These are phyloP conservation scores for Acanthosepion esculentum DNA, from an alignment of 2,888 invertebrate species.

Conservation along the genomic window DNA sequence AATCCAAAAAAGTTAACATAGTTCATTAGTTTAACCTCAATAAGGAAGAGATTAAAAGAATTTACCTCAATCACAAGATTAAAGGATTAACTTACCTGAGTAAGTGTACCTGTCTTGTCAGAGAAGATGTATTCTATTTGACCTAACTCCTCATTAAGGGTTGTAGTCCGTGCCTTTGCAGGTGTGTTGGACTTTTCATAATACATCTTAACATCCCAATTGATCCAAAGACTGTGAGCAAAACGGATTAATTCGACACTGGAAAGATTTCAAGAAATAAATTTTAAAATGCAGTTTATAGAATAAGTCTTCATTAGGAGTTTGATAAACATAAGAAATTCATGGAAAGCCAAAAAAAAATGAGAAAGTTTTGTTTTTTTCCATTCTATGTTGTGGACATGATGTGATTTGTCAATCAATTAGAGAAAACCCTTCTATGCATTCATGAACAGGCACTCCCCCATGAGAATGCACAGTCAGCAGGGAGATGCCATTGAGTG, in stretches of 20 bases:
- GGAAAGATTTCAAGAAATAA: conserved; percentile 55
- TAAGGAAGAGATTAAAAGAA: too few relatives aligned
- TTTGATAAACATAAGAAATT: background rate
- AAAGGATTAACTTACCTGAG: conserved; percentile 78
- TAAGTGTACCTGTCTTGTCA: conserved; percentile 98
- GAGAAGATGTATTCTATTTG: conserved; percentile 99
- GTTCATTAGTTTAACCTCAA: too few relatives aligned
- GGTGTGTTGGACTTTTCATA: conserved; percentile 90
- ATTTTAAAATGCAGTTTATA: background rate
- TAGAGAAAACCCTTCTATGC: too few relatives aligned
- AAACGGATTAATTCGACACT: conserved; percentile 93
- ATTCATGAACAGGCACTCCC: too few relatives aligned
- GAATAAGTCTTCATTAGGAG: background rate
- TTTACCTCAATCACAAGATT: too few relatives aligned
- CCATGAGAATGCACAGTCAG: too few relatives aligned
- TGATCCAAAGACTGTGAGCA: conserved; percentile 97
- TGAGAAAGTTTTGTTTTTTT: too few relatives aligned
- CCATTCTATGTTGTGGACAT: too few relatives aligned
- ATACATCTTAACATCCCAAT: conserved; percentile 99
- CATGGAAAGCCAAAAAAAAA: too few relatives aligned
- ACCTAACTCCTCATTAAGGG: conserved; percentile 97
- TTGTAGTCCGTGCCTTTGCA: conserved; percentile 96
- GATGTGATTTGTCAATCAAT: too few relatives aligned
- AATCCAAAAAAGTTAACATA: too few relatives aligned
- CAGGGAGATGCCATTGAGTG: too few relatives aligned